Evolutionary conservation across 1,140 invertebrate species (phyloP), one percentile per base, ranked within the genome.

Genomic region (Tetramorium simillimum): DNA sequence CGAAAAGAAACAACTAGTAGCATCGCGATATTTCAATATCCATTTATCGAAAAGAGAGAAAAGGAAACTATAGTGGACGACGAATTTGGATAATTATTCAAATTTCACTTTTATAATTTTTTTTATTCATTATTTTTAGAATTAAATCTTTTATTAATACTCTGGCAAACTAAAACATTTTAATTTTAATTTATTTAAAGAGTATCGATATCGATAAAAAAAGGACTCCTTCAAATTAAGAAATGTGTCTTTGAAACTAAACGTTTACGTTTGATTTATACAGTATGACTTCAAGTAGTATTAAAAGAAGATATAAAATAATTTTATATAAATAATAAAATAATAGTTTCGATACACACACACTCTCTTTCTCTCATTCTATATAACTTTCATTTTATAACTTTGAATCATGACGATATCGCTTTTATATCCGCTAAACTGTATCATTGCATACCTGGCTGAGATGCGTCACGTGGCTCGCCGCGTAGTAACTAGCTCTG

Each of bases 401-500:
- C 12, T 56, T 73, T n/a, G 33, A n/a, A 33, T 14, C 33, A 4
- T 5, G 28, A 73, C 49, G 0, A 40, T 14, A 37, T 33, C 21
- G 33, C 9, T 51, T 33, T 63, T 16, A 7, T 21, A 46, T 24
- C 40, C 33, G 73, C 53, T 10, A 70, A 86, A 53, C 76, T 7
- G 58, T 88, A 53, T 82, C 60, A 16, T 86, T 43, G 77, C 95
- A 95, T 88, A 96, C 96, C 96, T 97, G 95, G 87, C 95, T 95
- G 60, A 96, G 93, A 86, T 96, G 94, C 86, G 95, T 96, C 21
- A 96, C 93, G 90, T 96, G 95, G 81, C 95, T 96, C 37, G 96
- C 96, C n/a, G 96, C 96, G 91, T 96, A 96, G 93, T 96, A 96
- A 85, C 96, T 96, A 28, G 96, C 96, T 77, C 96, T 94, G 40